Evolutionary conservation across 2,113 vertebrate species (phyloP).

Genomic region (Spea bombifrons): DNA sequence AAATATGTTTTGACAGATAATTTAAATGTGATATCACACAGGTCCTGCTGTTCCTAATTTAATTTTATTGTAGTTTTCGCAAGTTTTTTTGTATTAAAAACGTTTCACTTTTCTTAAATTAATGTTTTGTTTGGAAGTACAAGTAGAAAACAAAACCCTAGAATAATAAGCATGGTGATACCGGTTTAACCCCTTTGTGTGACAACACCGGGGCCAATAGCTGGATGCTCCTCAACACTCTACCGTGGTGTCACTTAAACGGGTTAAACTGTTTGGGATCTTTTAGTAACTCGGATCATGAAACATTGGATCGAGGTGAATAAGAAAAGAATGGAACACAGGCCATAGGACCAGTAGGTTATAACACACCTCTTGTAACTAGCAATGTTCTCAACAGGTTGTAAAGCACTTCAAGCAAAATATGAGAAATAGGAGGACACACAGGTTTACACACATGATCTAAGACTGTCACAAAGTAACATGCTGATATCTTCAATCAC

Average conservation of each 20-base stretch:
- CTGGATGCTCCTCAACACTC: not conserved
- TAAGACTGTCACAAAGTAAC: constrained; percentile 81
- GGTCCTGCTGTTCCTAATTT: too few relatives aligned
- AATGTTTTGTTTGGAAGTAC: too few relatives aligned
- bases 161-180: not conserved
- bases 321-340: not conserved
- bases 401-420: constrained; percentile 97
- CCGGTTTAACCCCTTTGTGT: not conserved
- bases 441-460: constrained; percentile 45
- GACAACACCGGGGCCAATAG: too few relatives aligned
- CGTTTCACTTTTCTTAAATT: too few relatives aligned
- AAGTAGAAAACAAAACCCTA: too few relatives aligned
- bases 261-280: not conserved
- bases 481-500: constrained; percentile 82
- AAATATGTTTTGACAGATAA: too few relatives aligned
- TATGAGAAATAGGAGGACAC: constrained; percentile 21
- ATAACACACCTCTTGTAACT: not conserved
- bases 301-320: not conserved
- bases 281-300: not conserved
- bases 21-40: too few relatives aligned
- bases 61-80: too few relatives aligned
- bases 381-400: constrained; percentile 71
- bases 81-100: too few relatives aligned
- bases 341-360: not conserved
- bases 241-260: not conserved